Percentiles rank a stretch among this genome's conserved stretches.
These are phyloP conservation scores for Aleiodes testaceus DNA, from an alignment of 2,888 invertebrate genomes.

Conservation along the genomic window DNA sequence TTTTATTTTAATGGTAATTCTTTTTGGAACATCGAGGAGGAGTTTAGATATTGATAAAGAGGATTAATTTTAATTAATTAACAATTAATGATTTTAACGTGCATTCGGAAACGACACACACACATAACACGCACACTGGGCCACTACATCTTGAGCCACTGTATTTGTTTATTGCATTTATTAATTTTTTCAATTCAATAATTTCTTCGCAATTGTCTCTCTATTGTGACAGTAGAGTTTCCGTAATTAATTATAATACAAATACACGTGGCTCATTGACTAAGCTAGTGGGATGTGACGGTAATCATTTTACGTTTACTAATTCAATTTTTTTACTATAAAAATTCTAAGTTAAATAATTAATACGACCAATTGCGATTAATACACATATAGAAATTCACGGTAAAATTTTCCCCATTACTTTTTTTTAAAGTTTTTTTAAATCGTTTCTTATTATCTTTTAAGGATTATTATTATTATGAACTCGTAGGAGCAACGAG, in stretches of 20 bases:
- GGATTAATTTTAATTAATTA: conserved; percentile 54
- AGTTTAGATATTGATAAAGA: conserved; percentile 44
- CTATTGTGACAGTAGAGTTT: too few species aligned
- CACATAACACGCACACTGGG: conserved; percentile 57
- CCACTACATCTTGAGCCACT: conserved; percentile 49
- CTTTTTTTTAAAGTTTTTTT: neutral
- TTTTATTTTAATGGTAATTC: conserved; percentile 1
- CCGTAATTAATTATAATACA: conserved; percentile 29
- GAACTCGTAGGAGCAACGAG: conserved; percentile 35
- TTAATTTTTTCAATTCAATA: conserved; percentile 41
- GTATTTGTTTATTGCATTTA: conserved; percentile 35
- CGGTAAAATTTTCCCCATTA: conserved; percentile 39
- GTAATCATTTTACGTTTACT: conserved; percentile 45
- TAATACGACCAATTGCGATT: conserved; percentile 49
- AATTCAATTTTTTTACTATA: conserved; percentile 36
- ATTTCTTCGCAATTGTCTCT: neutral
- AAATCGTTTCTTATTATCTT: neutral
- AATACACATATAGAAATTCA: conserved; percentile 50
- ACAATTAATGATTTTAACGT: conserved; percentile 54
- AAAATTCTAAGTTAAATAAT: conserved; percentile 39
- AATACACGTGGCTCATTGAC: conserved; percentile 55
- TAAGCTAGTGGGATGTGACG: conserved; percentile 54
- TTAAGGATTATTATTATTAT: conserved; percentile 37
- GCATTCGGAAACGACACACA: conserved; percentile 51
- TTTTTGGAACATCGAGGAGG: conserved; percentile 38